A percentile compares a stretch with the other conserved stretches of the same genome.
Evolutionary conservation across 2,113 vertebrate genomes (phyloP).

Genomic region (Sclerurus mexicanus): DNA sequence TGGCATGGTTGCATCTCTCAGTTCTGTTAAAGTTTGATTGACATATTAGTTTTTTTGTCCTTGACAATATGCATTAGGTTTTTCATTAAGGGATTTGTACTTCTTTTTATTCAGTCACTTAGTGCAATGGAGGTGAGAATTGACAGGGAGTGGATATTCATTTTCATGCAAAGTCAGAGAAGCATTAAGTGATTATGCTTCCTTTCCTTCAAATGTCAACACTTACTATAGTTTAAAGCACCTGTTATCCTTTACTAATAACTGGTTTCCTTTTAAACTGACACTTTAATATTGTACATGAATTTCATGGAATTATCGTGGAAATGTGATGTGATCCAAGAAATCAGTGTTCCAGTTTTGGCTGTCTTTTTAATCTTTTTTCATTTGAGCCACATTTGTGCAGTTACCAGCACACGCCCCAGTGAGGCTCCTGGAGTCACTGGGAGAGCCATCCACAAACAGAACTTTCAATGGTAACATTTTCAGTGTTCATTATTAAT

Average conservation of each 20-base stretch:
- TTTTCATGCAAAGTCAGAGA: constrained; percentile 70
- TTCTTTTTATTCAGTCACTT: constrained; percentile 62
- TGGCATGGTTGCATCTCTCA: constrained; percentile 55
- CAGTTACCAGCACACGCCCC: neutral
- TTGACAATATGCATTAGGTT: constrained; percentile 58
- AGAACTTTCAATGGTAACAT: neutral
- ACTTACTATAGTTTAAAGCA: constrained; percentile 70
- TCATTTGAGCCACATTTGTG: neutral
- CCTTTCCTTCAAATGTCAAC: constrained; percentile 75
- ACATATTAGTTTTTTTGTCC: constrained; percentile 68
- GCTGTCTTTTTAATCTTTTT: constrained; percentile 17
- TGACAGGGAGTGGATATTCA: constrained; percentile 73
- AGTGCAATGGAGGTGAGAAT: constrained; percentile 68
- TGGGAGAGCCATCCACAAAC: neutral
- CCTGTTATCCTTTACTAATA: constrained; percentile 79
- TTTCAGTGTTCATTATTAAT: neutral
- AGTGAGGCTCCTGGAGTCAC: neutral
- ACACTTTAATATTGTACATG: constrained; percentile 74
- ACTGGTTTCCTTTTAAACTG: constrained; percentile 76
- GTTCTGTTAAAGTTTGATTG: constrained; percentile 60
- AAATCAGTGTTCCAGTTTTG: constrained; percentile 43
- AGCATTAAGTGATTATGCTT: constrained; percentile 72
- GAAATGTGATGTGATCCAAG: constrained; percentile 61
- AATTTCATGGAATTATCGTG: constrained; percentile 70
- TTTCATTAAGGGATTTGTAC: constrained; percentile 66